Evolutionary conservation across 2,797 vertebrate species (phyloP).

Genomic region (Urosaurus nigricauda): DNA sequence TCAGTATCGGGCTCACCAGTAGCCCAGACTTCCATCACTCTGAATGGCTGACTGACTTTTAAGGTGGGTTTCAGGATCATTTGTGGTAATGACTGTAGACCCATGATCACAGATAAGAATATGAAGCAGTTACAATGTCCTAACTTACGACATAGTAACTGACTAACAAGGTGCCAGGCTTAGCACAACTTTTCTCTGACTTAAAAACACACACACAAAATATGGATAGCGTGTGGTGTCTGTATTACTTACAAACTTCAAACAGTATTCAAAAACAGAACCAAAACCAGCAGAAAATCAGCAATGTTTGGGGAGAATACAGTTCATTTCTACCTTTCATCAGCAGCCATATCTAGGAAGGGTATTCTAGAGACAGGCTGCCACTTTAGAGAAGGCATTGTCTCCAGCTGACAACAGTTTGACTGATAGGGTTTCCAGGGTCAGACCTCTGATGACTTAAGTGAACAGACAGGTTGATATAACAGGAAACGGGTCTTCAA

Average conservation of each 20-base stretch:
- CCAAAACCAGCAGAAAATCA: background rate
- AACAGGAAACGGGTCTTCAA: background rate
- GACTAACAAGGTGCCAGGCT: no score
- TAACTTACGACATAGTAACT: no score
- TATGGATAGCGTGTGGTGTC: background rate
- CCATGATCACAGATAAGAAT: no score
- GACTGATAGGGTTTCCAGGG: background rate
- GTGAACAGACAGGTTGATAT: background rate
- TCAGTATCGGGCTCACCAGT: no score
- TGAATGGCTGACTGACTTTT: no score
- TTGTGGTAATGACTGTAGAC: no score
- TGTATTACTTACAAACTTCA: background rate
- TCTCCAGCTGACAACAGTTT: background rate
- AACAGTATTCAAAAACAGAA: background rate
- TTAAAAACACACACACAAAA: no score
- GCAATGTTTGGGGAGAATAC: background rate
- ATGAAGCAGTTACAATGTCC: no score
- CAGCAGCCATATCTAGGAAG: background rate
- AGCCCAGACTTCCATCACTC: no score
- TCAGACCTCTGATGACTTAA: background rate
- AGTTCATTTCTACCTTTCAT: background rate
- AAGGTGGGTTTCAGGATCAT: no score
- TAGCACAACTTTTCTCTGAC: no score
- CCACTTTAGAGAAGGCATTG: background rate
- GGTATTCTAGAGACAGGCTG: background rate